A percentile compares a stretch with the other conserved stretches of the same genome.
phyloP scores from a whole-genome alignment of 2,797 vertebrate genomes.

The Morus bassanus region DNA sequence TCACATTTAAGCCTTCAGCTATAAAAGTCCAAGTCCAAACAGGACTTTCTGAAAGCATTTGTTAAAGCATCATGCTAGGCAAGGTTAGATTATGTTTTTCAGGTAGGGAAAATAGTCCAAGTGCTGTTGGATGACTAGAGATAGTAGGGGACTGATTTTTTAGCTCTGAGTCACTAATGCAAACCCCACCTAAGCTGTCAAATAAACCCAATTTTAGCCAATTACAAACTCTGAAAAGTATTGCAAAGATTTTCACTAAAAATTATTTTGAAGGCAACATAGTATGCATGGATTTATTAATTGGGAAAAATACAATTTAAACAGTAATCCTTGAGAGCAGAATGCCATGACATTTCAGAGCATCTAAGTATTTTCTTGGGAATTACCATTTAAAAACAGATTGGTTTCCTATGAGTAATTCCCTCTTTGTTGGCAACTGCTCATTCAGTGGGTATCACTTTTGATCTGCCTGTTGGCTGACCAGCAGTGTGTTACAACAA shows the following conservation, averaged over 20 bases:
- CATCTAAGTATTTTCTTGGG: neutral
- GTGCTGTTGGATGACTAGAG: neutral
- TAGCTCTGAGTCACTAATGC: neutral
- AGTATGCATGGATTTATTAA: neutral
- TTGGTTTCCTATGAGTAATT: neutral
- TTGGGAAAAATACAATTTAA: neutral
- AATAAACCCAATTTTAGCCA: neutral
- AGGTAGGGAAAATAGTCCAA: neutral
- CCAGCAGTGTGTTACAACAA: neutral
- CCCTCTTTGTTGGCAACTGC: neutral
- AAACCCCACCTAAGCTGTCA: neutral
- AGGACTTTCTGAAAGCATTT: neutral
- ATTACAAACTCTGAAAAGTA: neutral
- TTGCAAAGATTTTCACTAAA: neutral
- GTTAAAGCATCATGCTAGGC: neutral
- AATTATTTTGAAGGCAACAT: neutral
- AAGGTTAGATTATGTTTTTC: neutral
- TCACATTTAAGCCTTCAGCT: neutral
- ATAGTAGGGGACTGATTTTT: accelerated
- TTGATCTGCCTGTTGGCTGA: neutral
- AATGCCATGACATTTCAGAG: neutral
- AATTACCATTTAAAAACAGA: neutral
- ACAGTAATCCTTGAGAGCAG: neutral
- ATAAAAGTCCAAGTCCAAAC: neutral
- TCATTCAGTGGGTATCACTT: neutral